Base-by-base conservation (phyloP, 2,797 vertebrate genomes). In the Hoplostethus atlanticus region DNA sequence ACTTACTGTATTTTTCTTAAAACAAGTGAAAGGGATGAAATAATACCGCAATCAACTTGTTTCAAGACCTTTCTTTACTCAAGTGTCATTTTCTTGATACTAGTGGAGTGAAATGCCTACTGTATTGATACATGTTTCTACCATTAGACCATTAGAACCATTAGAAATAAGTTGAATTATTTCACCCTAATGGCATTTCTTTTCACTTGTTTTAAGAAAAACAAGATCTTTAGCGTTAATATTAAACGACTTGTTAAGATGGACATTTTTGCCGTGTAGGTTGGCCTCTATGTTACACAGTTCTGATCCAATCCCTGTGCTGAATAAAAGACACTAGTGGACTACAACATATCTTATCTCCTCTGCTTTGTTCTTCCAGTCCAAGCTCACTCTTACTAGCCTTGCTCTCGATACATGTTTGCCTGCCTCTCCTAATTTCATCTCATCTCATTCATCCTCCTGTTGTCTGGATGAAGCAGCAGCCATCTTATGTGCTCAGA, bases 401-500 rank as follows among this genome's bases (percentile, higher is more conserved):
- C 10, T 68, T 61, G 28, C 64, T 47, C 72, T 73, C 21, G 17
- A n/a, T 57, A 68, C 77, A 73, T 63, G 40, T 56, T 42, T 68
- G 47, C 46, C 62, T 59, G 60, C 38, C 62, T 30, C 62, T 70
- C 48, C 21, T 83, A 59, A 40, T 78, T 73, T 74, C 61, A 59
- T 63, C 40, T 44, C 10, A 44, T 44, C 40, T 44, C 3, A 11
- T 44, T 12, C 73, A 79, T 66, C 64, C 58, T 51, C 60, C 59
- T 69, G 64, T 75, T 54, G 8, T 73, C 38, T 34, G 54, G 46
- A 16, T 64, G 21, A 78, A 42, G 67, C 68, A 83, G 79, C 70
- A 73, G 79, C 83, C 84, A 86, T 85, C 59, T 85, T 83, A 68
- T 52, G 44, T 12, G 44, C 64, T 64, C 30, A 48, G 58, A 66